These are phyloP conservation scores for Anthrax anthrax DNA, from an alignment of 2,888 invertebrate species.

Conservation along the genomic window DNA sequence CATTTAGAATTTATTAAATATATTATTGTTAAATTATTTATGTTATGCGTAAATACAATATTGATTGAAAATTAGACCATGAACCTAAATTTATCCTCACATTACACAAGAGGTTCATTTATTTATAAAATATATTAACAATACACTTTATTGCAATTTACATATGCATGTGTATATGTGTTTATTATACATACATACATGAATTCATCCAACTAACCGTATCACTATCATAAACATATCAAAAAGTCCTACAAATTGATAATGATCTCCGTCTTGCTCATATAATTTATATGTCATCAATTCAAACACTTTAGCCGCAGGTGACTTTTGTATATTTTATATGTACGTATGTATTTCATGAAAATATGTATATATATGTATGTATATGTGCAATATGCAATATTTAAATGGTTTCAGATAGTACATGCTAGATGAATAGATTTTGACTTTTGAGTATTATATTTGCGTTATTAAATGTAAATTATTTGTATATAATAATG, in stretches of 20 bases:
- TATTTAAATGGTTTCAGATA: too few species aligned
- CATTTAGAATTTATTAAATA: neutral
- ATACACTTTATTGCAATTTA: too few species aligned
- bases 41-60: neutral
- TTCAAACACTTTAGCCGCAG: conserved; percentile 8
- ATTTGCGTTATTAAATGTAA: too few species aligned
- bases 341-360: neutral
- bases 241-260: conserved; percentile 7
- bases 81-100: neutral
- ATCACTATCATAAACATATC: conserved; percentile 6
- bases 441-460: too few species aligned
- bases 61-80: neutral
- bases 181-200: too few species aligned
- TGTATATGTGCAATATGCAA: neutral
- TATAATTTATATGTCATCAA: conserved; percentile 7
- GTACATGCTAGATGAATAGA: too few species aligned
- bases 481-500: too few species aligned
- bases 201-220: neutral
- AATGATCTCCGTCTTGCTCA: conserved; percentile 4
- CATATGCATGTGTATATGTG: too few species aligned
- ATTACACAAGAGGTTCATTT: too few species aligned
- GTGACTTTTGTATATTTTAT: neutral
- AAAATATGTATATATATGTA: neutral
- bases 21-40: neutral
- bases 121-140: too few species aligned